Evolutionary conservation across 2,888 invertebrate species (phyloP).

Genomic region (Plutella xylostella): DNA sequence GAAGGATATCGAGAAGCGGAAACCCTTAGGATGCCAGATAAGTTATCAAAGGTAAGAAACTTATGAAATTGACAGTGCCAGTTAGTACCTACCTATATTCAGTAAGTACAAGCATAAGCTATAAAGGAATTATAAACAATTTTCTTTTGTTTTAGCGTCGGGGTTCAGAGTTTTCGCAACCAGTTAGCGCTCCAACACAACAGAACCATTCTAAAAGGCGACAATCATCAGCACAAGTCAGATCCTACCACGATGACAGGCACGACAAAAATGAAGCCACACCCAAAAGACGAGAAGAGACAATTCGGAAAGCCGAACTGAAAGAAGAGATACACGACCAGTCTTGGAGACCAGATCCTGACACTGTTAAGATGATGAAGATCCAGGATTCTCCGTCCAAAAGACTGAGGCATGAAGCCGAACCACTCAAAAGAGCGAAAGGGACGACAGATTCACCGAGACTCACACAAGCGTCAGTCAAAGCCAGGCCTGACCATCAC

Average conservation of each 20-base stretch:
- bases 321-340: constrained; percentile 26
- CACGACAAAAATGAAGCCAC: constrained; percentile 32
- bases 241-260: constrained; percentile 46
- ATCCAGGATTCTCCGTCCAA: constrained; percentile 56
- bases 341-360: constrained; percentile 52
- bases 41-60: constrained; percentile 41
- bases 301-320: constrained; percentile 27
- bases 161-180: constrained; percentile 57
- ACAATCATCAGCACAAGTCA: constrained; percentile 54
- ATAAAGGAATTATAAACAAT: background rate
- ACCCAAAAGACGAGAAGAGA: constrained; percentile 37
- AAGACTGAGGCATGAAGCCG: constrained; percentile 54
- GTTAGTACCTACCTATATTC: background rate
- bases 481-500: constrained; percentile 58
- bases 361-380: constrained; percentile 49
- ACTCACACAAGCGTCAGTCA: constrained; percentile 43
- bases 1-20: constrained; percentile 61
- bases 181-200: constrained; percentile 56
- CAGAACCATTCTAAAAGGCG: constrained; percentile 44
- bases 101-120: too few relatives aligned
- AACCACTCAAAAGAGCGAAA: constrained; percentile 55
- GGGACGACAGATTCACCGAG: constrained; percentile 51
- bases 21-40: constrained; percentile 52
- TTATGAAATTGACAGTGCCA: background rate
- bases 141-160: constrained; percentile 38